Evolutionary conservation across 2,797 vertebrate genomes (phyloP), one percentile per base, ranked within the genome.

Genomic region (Labeo calbasu): DNA sequence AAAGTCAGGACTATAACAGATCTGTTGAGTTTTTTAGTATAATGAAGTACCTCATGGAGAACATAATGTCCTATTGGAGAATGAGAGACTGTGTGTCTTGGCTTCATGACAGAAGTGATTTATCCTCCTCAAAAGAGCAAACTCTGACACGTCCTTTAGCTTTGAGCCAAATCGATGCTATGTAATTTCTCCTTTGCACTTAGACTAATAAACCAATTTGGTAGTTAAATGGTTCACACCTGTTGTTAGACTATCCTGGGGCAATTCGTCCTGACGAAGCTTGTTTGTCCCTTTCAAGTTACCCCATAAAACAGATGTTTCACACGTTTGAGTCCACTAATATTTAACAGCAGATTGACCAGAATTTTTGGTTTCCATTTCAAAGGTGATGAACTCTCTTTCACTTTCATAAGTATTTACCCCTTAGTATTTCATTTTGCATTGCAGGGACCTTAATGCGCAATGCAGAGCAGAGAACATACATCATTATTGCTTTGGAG

Each of bases 221-320:
- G 86, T 84, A 83, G 79, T 81, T 79, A 87, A 85, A 85, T 73
- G 32, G n/a, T 87, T 88, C 85, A 89, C 86, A 88, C 85, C 81
- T 85, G 78, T 61, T 85, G 70, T 77, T 46, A 85, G 77, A 77
- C 75, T 28, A 55, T 78, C 86, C 57, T 83, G 50, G 23, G 83
- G 85, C 80, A 57, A 65, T 46, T 70, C 72, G 48, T 86, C 84
- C 70, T 69, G 82, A 63, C 73, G 68, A 78, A 81, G 76, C 68
- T 70, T 73, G 55, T 68, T 66, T 66, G 11, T 66, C 61, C 59
- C 85, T 86, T 81, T 87, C 59, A 89, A 83, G 68, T 68, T 73
- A 36, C 40, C 68, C 63, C 57, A 23, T 75, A 25, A 85, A 85
- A 79, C 86, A 89, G 85, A 83, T 89, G 86, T 85, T 85, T 81